phyloP scores from a whole-genome alignment of 1,140 invertebrate genomes.

The Heterodera carotae region DNA sequence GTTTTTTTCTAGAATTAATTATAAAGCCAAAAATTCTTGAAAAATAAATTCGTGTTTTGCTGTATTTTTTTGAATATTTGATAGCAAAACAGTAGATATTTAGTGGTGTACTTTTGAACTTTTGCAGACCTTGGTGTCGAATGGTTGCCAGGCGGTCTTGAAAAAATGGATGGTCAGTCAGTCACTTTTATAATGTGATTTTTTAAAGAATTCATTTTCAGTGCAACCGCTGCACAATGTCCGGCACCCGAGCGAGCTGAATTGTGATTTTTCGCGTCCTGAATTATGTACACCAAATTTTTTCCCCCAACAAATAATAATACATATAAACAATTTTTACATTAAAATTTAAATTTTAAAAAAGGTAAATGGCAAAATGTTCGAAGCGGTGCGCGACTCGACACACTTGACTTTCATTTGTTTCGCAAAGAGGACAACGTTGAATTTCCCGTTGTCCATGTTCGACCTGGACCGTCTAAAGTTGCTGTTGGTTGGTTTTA shows the following conservation, averaged over 20 bases:
- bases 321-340: not conserved
- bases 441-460: conserved; percentile 58
- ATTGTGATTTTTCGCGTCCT: conserved; percentile 58
- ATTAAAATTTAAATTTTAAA: not conserved
- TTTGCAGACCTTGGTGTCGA: conserved; percentile 46
- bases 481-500: conserved; percentile 36
- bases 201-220: conserved; percentile 3
- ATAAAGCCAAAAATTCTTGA: no score
- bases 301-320: no score
- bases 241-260: conserved; percentile 57
- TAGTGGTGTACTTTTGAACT: not conserved
- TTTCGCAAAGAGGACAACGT: conserved; percentile 59
- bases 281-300: conserved; percentile 36
- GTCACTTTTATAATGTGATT: not conserved
- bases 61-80: no score
- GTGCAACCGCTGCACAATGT: conserved; percentile 41
- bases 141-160: conserved; percentile 44
- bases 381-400: conserved; percentile 38
- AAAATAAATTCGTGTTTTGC: no score
- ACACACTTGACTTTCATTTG: conserved; percentile 59
- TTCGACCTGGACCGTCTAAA: conserved; percentile 61
- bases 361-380: conserved; percentile 54
- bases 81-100: no score
- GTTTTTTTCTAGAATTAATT: no score
- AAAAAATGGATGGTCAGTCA: conserved; percentile 42